Evolutionary conservation across 2,113 vertebrate genomes (phyloP).

Genomic region (Chlorodrepanis virens): DNA sequence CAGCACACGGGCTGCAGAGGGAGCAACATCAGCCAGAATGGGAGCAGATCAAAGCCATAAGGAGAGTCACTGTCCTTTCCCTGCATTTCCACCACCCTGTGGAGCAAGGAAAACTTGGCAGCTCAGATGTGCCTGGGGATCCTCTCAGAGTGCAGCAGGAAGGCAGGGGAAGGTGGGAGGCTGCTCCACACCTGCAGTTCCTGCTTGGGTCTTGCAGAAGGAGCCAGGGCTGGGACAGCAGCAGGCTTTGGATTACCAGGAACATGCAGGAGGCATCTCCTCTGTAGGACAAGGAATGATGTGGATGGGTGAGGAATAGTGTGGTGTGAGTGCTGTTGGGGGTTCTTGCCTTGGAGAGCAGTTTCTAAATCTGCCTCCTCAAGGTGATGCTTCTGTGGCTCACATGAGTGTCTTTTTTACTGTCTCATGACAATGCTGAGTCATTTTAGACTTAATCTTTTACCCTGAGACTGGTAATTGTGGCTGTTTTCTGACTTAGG

Average conservation of each 20-base stretch:
- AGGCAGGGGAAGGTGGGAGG: background rate
- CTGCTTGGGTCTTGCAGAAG: background rate
- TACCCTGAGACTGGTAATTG: background rate
- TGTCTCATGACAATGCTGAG: background rate
- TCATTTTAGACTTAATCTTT: background rate
- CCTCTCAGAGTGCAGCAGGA: accelerated
- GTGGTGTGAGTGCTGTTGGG: background rate
- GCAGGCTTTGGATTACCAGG: background rate
- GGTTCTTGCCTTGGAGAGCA: background rate
- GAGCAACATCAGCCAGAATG: background rate
- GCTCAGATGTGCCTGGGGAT: background rate
- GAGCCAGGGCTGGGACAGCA: background rate
- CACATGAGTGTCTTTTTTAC: background rate
- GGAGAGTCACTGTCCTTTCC: background rate
- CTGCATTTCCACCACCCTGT: background rate
- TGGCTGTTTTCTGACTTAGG: background rate
- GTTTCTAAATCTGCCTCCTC: background rate
- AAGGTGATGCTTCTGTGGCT: background rate
- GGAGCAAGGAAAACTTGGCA: background rate
- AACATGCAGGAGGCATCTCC: background rate
- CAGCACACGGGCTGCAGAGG: background rate
- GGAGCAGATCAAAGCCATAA: background rate
- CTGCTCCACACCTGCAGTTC: accelerated
- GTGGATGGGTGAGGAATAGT: accelerated
- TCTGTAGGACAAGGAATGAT: accelerated